Evolutionary conservation across 2,113 vertebrate genomes (phyloP), one percentile per base, ranked within the genome.

Genomic region (Strix uralensis): DNA sequence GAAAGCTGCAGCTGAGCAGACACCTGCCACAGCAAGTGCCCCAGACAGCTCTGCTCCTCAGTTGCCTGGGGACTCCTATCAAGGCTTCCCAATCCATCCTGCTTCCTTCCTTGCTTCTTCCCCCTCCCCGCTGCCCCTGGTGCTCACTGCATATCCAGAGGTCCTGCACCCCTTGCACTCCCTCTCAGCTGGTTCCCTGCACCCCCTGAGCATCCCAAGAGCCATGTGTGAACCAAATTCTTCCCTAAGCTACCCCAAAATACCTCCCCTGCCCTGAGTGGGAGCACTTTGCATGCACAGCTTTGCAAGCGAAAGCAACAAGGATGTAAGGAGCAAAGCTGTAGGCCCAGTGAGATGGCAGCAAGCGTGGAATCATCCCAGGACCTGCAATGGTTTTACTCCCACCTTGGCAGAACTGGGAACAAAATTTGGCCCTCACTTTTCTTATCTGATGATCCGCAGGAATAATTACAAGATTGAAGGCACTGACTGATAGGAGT

Each of bases 71-170:
- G 22, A 8, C 17, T 63, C 26, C 13, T 6, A 1, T 4, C 29
- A 18, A 54, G 36, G 13, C 34, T 49, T 82, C 36, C 34, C 0
- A 0, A 73, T 9, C 25, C 2, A 1, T 29, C 18, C 49, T 70
- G 34, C 38, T 62, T 74, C 17, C 42, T 78, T 59, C 34, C 25
- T 88, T 20, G 1, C 20, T 25, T 72, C 44, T 67, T 69, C 44
- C 16, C 16, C 27, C 16, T 79, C 27, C 30, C 30, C 4, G 1
- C 9, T 26, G 18, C 26, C 58, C 20, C 13, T 58, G 23, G 42
- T n/a, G 40, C 54, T 73, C 32, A 3, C 66, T 54, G 55, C 44
- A 20, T 3, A 1, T 17, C 54, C 54, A 34, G 22, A 81, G 13
- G 10, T 38, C 19, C 74, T 71, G 52, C 38, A 22, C 7, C 27